Evolutionary conservation across 1,140 invertebrate species (phyloP).

Genomic region (Chrysomallon squamiferum): DNA sequence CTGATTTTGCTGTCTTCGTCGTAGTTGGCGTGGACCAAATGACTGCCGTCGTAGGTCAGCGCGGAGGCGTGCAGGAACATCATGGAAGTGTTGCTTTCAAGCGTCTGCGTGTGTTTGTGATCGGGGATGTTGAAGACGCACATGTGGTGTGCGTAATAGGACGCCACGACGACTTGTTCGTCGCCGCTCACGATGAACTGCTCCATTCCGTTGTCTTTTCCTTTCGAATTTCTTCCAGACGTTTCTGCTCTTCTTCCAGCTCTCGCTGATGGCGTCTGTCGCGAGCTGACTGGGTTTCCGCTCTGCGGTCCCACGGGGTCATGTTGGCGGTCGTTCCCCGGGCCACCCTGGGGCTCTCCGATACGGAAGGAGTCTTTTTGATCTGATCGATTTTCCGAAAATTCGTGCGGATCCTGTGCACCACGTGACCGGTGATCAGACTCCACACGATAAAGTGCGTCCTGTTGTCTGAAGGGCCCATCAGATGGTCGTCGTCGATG

Average conservation of each 20-base stretch:
- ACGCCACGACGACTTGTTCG: conserved; percentile 55
- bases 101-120: conserved; percentile 46
- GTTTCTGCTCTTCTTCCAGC: conserved; percentile 38
- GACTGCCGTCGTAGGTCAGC: conserved; percentile 47
- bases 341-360: conserved; percentile 1
- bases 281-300: conserved; percentile 43
- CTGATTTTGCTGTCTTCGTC: conserved; percentile 59
- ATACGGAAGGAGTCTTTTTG: not conserved
- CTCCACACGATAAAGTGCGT: conserved; percentile 60
- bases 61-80: conserved; percentile 55
- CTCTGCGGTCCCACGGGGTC: conserved; percentile 56
- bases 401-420: conserved; percentile 49
- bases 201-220: conserved; percentile 60
- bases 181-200: conserved; percentile 55
- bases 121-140: conserved; percentile 55
- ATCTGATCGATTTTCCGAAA: conserved; percentile 43
- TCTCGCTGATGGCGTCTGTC: conserved; percentile 40
- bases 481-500: conserved; percentile 51
- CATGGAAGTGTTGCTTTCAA: conserved; percentile 56
- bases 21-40: conserved; percentile 59
- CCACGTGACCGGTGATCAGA: conserved; percentile 46
- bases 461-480: conserved; percentile 55
- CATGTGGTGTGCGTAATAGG: conserved; percentile 60
- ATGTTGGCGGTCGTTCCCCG: conserved; percentile 29
- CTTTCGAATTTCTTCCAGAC: conserved; percentile 44